Evolutionary conservation across 2,113 vertebrate species (phyloP).

Genomic region (Pardalotus punctatus): DNA sequence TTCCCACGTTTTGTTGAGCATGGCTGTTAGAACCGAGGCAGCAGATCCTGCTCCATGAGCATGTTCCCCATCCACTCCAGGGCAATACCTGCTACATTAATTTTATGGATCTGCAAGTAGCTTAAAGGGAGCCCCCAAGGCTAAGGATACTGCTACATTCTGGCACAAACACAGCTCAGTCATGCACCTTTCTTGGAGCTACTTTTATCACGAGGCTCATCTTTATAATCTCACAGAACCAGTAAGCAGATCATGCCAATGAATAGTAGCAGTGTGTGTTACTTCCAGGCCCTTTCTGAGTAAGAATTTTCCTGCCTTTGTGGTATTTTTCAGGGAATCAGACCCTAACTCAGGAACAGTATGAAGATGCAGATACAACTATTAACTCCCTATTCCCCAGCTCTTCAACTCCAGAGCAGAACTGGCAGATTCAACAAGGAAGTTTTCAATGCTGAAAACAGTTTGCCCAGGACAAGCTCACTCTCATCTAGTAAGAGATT

Average conservation of each 20-base stretch:
- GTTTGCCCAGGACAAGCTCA: not conserved
- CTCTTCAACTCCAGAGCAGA: not conserved
- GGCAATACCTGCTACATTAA: not conserved
- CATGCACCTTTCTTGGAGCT: not conserved
- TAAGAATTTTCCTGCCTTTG: not conserved
- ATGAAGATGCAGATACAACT: not conserved
- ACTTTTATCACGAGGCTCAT: not conserved
- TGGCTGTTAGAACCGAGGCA: not conserved
- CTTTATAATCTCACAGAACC: conserved; percentile 1
- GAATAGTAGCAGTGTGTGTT: not conserved
- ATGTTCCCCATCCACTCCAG: not conserved
- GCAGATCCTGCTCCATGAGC: not conserved
- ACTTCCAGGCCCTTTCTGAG: not conserved
- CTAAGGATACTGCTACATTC: not conserved
- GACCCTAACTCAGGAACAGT: not conserved
- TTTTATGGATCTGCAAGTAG: not conserved
- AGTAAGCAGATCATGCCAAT: not conserved
- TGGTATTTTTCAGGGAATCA: not conserved
- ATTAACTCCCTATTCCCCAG: not conserved
- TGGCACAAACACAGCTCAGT: conserved; percentile 14
- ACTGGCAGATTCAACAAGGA: not conserved
- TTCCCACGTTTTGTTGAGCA: not conserved
- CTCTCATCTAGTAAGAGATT: not conserved
- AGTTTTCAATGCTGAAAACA: not conserved
- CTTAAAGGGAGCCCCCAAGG: not conserved